Base-by-base conservation (phyloP, 1,140 invertebrate species). In the Zaprionus davidi region DNA sequence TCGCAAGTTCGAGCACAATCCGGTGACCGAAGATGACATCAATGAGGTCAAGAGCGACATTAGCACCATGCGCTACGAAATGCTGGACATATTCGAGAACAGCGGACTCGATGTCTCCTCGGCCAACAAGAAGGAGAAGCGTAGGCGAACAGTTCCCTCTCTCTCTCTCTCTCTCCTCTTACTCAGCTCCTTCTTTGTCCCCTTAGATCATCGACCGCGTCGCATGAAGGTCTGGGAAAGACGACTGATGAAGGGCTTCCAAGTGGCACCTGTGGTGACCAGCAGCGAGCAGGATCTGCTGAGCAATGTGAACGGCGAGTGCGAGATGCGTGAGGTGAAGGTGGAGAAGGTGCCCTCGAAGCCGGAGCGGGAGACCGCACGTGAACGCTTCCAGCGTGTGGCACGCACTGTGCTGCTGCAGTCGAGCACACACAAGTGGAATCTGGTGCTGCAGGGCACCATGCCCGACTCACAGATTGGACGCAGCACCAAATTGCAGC, bases 1-100 rank as follows among this genome's bases (percentile, higher is more conserved):
- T 81, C 93, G 95, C 49, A 95, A 96, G 82, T 94, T 95, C 74
- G 96, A 97, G 76, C 95, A 96, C 77, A 95, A 95, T 78, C 94
- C 95, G 0, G 97, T 98, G 0, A 98, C 97, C 15, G 97, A 98
- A 92, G 98, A 99, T 80, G 97, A 98, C 81, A 95, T 99, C 56
- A 98, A 98, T 79, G 98, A 99, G 93, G 94, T 99, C 1, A 99
- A 98, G 92, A 96, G 96, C 83, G 97, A 98, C 79, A 96, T 98
- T 17, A 96, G 96, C 0, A 94, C 96, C 0, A 95, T 97, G 93
- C 94, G 96, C 77, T 97, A 96, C 87, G 97, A 98, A 92, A 94
- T 98, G 70, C 93, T 98, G 0, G 97, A 98, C 80, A 96, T 98
- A 17, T 95, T 98, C 31, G 94, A 95, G 59, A 95, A 93, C 87